Base-by-base conservation (phyloP, 23 tunicate genomes). In the Corella eumyota region DNA sequence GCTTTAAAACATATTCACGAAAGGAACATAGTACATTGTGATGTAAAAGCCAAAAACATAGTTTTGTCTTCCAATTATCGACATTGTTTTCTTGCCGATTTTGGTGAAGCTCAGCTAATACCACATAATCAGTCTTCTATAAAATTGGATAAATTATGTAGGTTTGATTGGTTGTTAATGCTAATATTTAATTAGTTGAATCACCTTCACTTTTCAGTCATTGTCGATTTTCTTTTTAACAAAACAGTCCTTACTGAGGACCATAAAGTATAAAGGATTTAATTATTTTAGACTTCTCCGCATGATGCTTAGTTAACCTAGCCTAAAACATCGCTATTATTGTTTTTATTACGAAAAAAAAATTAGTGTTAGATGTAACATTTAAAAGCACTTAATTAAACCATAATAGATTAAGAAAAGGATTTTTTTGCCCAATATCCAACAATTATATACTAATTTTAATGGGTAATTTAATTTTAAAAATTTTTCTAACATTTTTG, bases 1-100 rank as follows among this genome's bases (percentile, higher is more conserved):
- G 82, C 82, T 3, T 35, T 75, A 2, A 2, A 22, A 4, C 59
- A 75, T 34, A 37, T 75, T 1, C 71, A 75, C 19, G 3, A 34
- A 3, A 55, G 22, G 22, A 45, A 59, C 3, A 75, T 75, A 32
- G 73, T 75, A 25, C 82, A 75, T 32, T 75, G 82, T 58, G 82
- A 75, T 52, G 30, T 75, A 3, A 75, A 75, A 46, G 61, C 73
- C 19, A 50, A 57, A 15, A 75, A 75, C 35, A 67, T 75, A 19
- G 72, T 75, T 23, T 32, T 75, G 4, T 75, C 82, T 25, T 32
- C 50, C 33, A 67, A 75, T 29, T 0, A 25, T 22, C 46, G 50
- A 19, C 70, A 47, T 7, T 56, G 66, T 17, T 75, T 65, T 44
- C 64, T 75, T 20, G 30, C 71, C 20, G 82, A 75, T 40, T 75